These are phyloP conservation scores for Leptatherina wallacei DNA, from an alignment of 2,797 vertebrate genomes.

Conservation along the genomic window DNA sequence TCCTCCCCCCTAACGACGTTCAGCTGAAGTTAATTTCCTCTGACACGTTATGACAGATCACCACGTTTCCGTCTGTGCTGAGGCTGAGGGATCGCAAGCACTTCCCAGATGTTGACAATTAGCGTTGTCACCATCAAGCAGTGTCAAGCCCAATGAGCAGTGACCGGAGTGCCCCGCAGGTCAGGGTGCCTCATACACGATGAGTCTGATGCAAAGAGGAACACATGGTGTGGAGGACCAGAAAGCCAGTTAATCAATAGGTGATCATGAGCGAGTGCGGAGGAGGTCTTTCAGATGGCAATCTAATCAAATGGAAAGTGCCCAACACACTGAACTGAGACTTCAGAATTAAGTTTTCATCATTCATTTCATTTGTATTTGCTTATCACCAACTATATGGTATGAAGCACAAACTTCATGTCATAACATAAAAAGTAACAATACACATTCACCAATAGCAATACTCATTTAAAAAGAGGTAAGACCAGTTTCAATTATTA, in stretches of 20 bases:
- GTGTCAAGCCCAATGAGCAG: slow-evolving; percentile 67
- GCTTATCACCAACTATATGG: too few relatives aligned
- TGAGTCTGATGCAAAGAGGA: slow-evolving; percentile 23
- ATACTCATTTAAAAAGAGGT: too few relatives aligned
- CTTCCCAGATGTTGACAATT: slow-evolving; percentile 83
- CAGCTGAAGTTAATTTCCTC: slow-evolving; percentile 73
- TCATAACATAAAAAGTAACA: too few relatives aligned
- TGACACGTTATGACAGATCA: slow-evolving; percentile 79
- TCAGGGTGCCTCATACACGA: slow-evolving; percentile 41
- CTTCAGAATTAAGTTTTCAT: not conserved
- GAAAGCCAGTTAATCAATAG: slow-evolving; percentile 50
- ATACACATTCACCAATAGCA: too few relatives aligned
- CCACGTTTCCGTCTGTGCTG: slow-evolving; percentile 50
- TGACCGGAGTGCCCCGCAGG: slow-evolving; percentile 52
- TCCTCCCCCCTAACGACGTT: slow-evolving; percentile 31
- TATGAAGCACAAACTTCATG: too few relatives aligned
- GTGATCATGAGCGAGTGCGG: slow-evolving; percentile 41
- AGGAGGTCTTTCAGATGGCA: slow-evolving; percentile 1
- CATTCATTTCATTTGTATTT: not conserved
- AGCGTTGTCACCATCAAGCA: slow-evolving; percentile 74
- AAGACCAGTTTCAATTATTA: too few relatives aligned
- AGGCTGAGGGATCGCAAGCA: slow-evolving; percentile 54
- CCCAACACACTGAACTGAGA: not conserved
- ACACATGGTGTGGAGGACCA: slow-evolving; percentile 9
- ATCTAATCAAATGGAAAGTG: slow-evolving; percentile 17